Evolutionary conservation across 2,888 invertebrate species (phyloP), one percentile per base, ranked within the genome.

Genomic region (Caenorhabditis becei): DNA sequence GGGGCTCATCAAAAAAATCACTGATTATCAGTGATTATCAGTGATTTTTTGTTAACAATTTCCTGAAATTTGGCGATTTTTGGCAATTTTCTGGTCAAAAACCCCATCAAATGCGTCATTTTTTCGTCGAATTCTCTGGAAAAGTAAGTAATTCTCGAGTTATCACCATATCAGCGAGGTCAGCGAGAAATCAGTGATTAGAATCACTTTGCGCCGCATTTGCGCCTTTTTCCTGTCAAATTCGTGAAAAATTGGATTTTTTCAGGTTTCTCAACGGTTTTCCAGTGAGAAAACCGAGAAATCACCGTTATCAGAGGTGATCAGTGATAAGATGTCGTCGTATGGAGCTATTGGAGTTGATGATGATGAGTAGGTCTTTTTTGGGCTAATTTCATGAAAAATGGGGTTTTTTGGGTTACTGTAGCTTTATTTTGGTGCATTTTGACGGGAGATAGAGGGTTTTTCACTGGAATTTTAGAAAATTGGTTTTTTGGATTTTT

Each of bases 341-440:
- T 87, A 87, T 53, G 87, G 87, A 59, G 86, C 87, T 3, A 87
- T 87, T 32, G 87, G 87, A 20, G 77, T 78, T 28, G 85, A 87
- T n/a, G 61, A 75, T 28, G 78, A 84, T 47, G 86, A 87, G 85
- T 87, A 37, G 79, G 85, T 80, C 32, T 78, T 67, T 62, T 51
- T 26, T 61, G 37, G 5, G 32, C 32, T 7, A 32, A 32, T 7
- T 7, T 32, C 5, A 10, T 32, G 28, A 54, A 54, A 41, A 41
- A 41, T 16, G 41, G 14, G 41, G 3, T 41, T 41, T 41, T 16
- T 16, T 41, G 10, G 41, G 14, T 41, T 41, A 41, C 41, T 41
- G 16, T 41, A 16, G 3, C 16, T 41, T 41, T 16, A 41, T 10
- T 10, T 14, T 41, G 35, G 41, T 41, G 41, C 14, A 41, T 41